Evolutionary conservation across 2,797 vertebrate genomes (phyloP), one percentile per base, ranked within the genome.

Genomic region (Intellagama lesueurii): DNA sequence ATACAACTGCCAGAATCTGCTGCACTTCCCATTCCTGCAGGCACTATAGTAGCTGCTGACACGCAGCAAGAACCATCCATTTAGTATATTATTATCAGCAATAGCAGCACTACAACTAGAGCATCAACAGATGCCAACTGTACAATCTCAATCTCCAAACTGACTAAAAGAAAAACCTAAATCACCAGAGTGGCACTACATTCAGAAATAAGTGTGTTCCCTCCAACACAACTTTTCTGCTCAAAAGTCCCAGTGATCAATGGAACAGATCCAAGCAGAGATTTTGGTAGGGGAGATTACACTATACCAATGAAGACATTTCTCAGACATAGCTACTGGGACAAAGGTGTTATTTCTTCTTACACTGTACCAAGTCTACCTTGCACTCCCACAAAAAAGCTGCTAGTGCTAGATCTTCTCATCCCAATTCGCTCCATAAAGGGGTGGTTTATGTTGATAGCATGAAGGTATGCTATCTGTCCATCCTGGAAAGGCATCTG

Each of bases 11-110:
- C 82, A 40, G 16, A 83, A 16, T 32, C 64, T 44, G 47, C 52
- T 88, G 64, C 47, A n/a, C 47, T 81, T 88, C 81, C 81, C 47
- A 56, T 14, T 44, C 87, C 64, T 17, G 26, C 81, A 78, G 64
- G 87, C 81, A 40, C 64, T 56, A 66, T 44, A 68, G 52, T 9
- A 89, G 56, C 70, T 73, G 68, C 81, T 69, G 72, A 60, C 73
- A 76, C 60, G 69, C 81, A 88, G 83, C 52, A 68, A 85, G 69
- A 82, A 69, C 22, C 60, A 82, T 86, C 68, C 86, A 79, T 75
- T 72, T 66, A 64, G 22, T 78, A 28, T 22, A 49, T 35, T 44
- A 78, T 72, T 83, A 83, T 82, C 85, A 77, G 60, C 76, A 19
- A 60, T 64, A 85, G 69, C 56, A 81, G 69, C 14, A 19, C 26